phyloP scores from a whole-genome alignment of 2,888 invertebrate genomes.

The Drosophila buzzatii region DNA sequence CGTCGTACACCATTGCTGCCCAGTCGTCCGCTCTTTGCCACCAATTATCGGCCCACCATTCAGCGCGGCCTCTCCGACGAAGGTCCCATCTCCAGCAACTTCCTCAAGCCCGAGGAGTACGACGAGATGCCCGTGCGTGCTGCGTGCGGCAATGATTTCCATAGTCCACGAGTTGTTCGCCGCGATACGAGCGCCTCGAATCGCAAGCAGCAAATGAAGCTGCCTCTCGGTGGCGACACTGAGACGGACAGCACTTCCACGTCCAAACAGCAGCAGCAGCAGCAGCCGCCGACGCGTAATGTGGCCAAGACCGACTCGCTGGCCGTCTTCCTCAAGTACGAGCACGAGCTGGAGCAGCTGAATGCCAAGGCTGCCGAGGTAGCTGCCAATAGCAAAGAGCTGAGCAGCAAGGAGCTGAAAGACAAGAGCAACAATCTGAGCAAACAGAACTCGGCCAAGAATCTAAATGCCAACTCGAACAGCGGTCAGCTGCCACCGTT shows the following conservation, averaged over 20 bases:
- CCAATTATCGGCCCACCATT: slow-evolving; percentile 83
- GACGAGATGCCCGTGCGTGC: slow-evolving; percentile 85
- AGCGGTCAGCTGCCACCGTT: slow-evolving; percentile 62
- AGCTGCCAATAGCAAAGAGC: slow-evolving; percentile 42
- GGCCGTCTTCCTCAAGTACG: slow-evolving; percentile 85
- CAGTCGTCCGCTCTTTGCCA: slow-evolving; percentile 82
- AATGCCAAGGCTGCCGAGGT: slow-evolving; percentile 59
- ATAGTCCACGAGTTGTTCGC: slow-evolving; percentile 83
- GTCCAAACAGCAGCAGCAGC: slow-evolving; percentile 18
- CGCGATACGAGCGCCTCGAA: slow-evolving; percentile 83
- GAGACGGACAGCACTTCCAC: slow-evolving; percentile 12
- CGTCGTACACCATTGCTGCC: slow-evolving; percentile 81
- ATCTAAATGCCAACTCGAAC: slow-evolving; percentile 44
- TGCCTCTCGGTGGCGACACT: slow-evolving; percentile 45
- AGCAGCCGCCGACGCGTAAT: slow-evolving; percentile 33
- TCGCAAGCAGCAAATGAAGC: slow-evolving; percentile 78
- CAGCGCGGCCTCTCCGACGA: slow-evolving; percentile 85
- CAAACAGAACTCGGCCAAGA: slow-evolving; percentile 85
- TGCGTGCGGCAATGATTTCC: slow-evolving; percentile 84
- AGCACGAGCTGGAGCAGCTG: slow-evolving; percentile 83
- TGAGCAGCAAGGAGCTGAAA: slow-evolving; percentile 82
- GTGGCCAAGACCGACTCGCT: slow-evolving; percentile 84
- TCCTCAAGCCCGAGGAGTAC: slow-evolving; percentile 85
- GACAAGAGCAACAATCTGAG: slow-evolving; percentile 85
- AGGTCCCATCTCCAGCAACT: slow-evolving; percentile 85